phyloP scores from a whole-genome alignment of 2,113 vertebrate genomes.

The Toxotes jaculatrix region DNA sequence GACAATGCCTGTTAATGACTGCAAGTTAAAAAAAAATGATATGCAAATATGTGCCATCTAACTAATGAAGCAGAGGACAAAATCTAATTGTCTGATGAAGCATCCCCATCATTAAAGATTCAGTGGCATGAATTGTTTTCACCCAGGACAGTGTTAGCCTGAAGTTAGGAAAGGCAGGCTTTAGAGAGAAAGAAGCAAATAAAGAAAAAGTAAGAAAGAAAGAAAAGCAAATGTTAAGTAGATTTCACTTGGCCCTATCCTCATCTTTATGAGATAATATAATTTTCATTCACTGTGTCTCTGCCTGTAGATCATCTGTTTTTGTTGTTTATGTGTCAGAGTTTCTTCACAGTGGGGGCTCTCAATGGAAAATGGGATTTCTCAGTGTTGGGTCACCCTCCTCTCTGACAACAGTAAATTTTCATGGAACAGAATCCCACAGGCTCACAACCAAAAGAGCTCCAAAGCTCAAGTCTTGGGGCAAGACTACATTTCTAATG shows the following conservation, averaged over 20 bases:
- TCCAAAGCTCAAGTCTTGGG: neutral
- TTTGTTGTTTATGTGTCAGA: constrained; percentile 22
- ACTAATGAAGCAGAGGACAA: constrained; percentile 42
- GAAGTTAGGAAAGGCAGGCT: neutral
- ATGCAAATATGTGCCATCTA: constrained; percentile 19
- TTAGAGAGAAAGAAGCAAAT: neutral
- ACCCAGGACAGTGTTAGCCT: neutral
- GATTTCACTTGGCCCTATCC: neutral
- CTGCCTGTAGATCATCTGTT: constrained; percentile 27
- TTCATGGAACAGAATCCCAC: constrained; percentile 16
- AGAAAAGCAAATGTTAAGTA: neutral
- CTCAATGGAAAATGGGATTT: constrained; percentile 25
- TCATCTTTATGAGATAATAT: constrained; percentile 4
- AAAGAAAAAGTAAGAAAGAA: neutral
- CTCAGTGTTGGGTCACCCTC: constrained; percentile 25
- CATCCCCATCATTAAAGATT: constrained; percentile 10
- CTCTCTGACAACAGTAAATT: neutral
- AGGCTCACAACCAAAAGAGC: constrained; percentile 10
- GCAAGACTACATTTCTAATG: constrained; percentile 19
- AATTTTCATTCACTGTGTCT: neutral
- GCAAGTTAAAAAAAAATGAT: neutral
- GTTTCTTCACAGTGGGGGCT: constrained; percentile 22
- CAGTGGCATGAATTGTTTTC: neutral
- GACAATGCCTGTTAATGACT: neutral
- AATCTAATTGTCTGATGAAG: constrained; percentile 27